Percentiles rank a stretch among this genome's conserved stretches.
phyloP scores from a whole-genome alignment of 2,797 vertebrate species.

The Oreochromis mossambicus region DNA sequence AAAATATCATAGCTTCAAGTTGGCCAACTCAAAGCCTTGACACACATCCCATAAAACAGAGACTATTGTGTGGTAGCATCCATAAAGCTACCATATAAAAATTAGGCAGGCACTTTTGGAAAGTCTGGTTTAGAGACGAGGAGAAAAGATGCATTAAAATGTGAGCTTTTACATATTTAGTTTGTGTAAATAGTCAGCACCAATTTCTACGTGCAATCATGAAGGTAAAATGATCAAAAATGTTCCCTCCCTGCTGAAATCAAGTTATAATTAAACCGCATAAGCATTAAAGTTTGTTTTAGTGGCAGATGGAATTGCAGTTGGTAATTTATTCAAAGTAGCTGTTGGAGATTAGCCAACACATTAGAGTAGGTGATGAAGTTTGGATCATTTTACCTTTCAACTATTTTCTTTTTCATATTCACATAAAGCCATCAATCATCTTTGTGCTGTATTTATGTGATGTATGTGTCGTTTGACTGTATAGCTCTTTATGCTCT shows the following conservation, averaged over 20 bases:
- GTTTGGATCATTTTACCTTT: background rate
- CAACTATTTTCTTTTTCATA: background rate
- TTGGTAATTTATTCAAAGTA: background rate
- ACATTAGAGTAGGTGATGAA: background rate
- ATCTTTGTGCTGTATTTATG: background rate
- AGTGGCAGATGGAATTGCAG: background rate
- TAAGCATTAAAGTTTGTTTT: background rate
- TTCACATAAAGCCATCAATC: background rate
- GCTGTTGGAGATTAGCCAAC: background rate
- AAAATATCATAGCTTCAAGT: background rate
- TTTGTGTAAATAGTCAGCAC: background rate
- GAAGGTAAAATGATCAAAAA: background rate
- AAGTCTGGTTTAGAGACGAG: background rate
- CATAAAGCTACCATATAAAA: background rate
- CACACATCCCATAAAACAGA: background rate
- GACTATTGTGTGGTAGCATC: background rate
- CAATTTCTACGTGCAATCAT: background rate
- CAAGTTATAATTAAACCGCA: background rate
- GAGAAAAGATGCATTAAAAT: background rate
- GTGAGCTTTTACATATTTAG: background rate
- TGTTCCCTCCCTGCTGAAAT: background rate
- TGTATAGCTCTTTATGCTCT: background rate
- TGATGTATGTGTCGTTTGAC: fast-evolving
- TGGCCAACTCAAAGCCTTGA: background rate
- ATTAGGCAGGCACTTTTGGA: background rate